Percentiles rank a stretch among this genome's conserved stretches.
Evolutionary conservation across 2,113 vertebrate species (phyloP).

Genomic region (Serinus canaria): DNA sequence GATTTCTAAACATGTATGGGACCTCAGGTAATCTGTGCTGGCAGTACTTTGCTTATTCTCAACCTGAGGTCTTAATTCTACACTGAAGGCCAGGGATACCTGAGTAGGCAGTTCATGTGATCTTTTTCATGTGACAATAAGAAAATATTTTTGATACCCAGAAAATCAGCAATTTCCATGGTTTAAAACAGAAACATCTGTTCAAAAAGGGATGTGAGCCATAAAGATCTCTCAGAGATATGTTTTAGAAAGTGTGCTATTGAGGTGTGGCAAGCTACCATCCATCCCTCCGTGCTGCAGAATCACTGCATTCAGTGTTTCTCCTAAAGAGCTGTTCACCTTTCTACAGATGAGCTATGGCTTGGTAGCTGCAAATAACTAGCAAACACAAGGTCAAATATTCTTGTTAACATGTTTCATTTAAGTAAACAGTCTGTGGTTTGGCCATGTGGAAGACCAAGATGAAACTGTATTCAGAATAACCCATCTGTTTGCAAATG

Average conservation of each 20-base stretch:
- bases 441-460: not conserved
- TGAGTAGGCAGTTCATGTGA: not conserved
- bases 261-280: not conserved
- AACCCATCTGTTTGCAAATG: not conserved
- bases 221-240: not conserved
- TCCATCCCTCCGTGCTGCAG: not conserved
- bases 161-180: not conserved
- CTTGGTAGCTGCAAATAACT: not conserved
- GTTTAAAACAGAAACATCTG: not conserved
- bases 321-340: not conserved
- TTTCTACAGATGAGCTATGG: not conserved
- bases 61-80: not conserved
- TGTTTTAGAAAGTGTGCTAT: not conserved
- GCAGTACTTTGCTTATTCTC: not conserved
- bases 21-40: not conserved
- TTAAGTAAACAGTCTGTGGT: not conserved
- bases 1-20: rapidly evolving
- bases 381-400: not conserved
- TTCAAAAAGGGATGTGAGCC: not conserved
- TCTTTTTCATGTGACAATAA: not conserved
- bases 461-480: not conserved
- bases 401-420: not conserved
- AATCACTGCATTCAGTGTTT: not conserved
- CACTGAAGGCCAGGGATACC: not conserved
- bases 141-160: not conserved